A percentile compares a stretch with the other conserved stretches of the same genome.
Evolutionary conservation across 1,140 invertebrate species (phyloP).

Genomic region (Zaprionus ornatus): DNA sequence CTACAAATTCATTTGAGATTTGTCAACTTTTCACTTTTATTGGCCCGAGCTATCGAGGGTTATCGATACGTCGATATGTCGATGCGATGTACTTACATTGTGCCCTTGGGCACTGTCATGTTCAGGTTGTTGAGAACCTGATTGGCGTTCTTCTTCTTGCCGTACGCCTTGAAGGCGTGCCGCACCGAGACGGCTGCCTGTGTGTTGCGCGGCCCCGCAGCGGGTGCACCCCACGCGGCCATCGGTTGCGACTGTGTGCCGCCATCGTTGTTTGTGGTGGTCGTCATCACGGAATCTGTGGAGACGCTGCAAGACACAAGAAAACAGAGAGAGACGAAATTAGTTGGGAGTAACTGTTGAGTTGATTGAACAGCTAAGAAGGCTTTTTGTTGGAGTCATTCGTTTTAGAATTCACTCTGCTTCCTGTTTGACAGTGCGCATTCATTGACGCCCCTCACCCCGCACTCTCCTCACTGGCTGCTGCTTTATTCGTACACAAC

Average conservation of each 20-base stretch:
- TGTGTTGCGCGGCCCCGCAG: constrained; percentile 66
- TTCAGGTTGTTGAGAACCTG: constrained; percentile 93
- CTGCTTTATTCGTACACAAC: constrained; percentile 10
- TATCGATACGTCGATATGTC: not conserved
- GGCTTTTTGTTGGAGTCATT: constrained; percentile 54
- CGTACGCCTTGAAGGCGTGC: constrained; percentile 94
- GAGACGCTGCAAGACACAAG: constrained; percentile 55
- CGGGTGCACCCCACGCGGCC: constrained; percentile 76
- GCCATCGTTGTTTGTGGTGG: constrained; percentile 83
- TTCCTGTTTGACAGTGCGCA: not conserved
- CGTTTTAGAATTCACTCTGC: constrained; percentile 44
- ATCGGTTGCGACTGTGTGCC: constrained; percentile 70
- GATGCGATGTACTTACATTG: constrained; percentile 90
- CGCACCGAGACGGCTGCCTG: constrained; percentile 93
- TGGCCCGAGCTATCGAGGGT: constrained; percentile 21
- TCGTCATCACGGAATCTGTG: constrained; percentile 71
- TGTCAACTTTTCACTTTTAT: constrained; percentile 75
- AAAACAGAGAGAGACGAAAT: not conserved
- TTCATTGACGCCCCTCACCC: not conserved
- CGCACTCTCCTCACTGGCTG: constrained; percentile 26
- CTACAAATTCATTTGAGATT: constrained; percentile 59
- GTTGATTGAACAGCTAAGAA: not conserved
- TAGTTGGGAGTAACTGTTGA: not conserved
- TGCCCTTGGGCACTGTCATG: constrained; percentile 95
- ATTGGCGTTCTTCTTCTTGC: constrained; percentile 91